phyloP scores from a whole-genome alignment of 2,113 vertebrate genomes.

The Melanerpes formicivorus region DNA sequence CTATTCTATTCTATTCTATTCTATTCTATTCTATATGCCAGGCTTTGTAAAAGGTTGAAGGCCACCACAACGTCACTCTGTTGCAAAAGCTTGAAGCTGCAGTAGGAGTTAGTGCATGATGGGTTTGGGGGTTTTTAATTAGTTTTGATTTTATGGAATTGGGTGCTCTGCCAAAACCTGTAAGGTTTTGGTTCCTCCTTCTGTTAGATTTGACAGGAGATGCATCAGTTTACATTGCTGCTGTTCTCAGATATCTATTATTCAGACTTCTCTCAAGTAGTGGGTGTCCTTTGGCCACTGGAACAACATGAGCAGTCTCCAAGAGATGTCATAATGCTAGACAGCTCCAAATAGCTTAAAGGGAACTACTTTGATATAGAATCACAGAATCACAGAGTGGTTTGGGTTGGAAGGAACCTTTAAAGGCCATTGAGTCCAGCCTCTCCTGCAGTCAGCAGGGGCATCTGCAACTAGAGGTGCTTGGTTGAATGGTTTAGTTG shows the following conservation, averaged over 20 bases:
- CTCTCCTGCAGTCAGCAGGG: fast-evolving
- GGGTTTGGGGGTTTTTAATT: neutral
- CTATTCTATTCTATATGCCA: neutral
- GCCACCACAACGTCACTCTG: neutral
- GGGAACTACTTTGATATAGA: neutral
- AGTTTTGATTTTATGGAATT: neutral
- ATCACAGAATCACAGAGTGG: neutral
- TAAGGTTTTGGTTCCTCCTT: neutral
- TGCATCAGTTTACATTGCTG: neutral
- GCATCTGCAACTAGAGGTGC: neutral
- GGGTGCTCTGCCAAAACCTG: neutral
- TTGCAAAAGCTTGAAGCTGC: neutral
- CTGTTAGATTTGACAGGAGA: neutral
- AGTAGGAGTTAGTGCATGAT: neutral
- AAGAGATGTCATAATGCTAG: neutral
- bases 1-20: no score
- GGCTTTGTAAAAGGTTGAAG: neutral
- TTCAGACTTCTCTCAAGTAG: neutral
- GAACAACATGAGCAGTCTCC: neutral
- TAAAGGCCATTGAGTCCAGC: neutral
- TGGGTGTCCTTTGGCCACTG: neutral
- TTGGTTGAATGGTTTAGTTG: no score
- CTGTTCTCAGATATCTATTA: neutral
- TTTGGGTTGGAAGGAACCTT: neutral
- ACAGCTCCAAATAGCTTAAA: neutral